These are phyloP conservation scores for Sander vitreus DNA, from an alignment of 2,113 vertebrate genomes.

Conservation along the genomic window DNA sequence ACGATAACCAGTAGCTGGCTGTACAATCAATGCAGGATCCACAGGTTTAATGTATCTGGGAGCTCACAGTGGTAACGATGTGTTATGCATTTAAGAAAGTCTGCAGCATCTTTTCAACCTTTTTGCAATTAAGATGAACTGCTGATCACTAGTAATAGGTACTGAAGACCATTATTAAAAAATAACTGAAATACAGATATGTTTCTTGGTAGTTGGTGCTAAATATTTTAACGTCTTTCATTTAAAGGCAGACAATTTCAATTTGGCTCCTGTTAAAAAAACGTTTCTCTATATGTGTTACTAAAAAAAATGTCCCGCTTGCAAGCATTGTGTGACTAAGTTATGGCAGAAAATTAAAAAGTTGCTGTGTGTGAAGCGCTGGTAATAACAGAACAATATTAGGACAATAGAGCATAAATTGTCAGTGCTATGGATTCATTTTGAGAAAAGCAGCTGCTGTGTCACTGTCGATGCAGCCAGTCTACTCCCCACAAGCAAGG, in stretches of 20 bases:
- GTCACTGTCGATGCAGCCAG: too few species aligned
- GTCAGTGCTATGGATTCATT: too few species aligned
- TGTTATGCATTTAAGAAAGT: too few species aligned
- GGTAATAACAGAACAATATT: not conserved
- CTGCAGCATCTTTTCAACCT: too few species aligned
- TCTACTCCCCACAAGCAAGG: too few species aligned
- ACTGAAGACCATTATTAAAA: not conserved
- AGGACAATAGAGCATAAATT: too few species aligned
- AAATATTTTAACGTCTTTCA: not conserved
- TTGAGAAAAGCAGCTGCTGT: too few species aligned
- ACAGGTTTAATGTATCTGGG: not conserved
- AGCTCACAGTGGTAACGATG: too few species aligned
- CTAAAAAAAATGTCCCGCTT: not conserved
- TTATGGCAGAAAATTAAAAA: not conserved
- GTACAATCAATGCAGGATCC: not conserved
- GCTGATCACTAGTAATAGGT: not conserved
- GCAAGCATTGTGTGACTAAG: too few species aligned
- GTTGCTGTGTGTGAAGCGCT: not conserved
- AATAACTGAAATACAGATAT: not conserved
- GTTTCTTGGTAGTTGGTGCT: not conserved
- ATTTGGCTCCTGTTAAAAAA: not conserved
- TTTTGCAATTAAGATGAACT: not conserved
- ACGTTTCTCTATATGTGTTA: not conserved
- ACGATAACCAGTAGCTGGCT: not conserved
- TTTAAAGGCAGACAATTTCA: not conserved